Base-by-base conservation (phyloP, 2,797 vertebrate species). In the Anguilla anguilla region DNA sequence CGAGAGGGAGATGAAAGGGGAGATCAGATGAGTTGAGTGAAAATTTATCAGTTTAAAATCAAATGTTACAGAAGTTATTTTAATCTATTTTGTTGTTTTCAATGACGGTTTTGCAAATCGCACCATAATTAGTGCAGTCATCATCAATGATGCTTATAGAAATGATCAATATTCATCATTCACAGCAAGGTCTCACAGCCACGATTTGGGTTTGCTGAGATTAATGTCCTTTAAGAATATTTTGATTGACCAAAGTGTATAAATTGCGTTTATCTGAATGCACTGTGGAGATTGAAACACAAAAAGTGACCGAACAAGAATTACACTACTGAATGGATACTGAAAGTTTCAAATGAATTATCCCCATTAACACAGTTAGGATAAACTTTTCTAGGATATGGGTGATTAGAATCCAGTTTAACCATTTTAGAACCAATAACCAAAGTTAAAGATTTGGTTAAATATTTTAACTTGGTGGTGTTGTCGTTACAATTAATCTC, bases 291-390 rank as follows among this genome's bases (percentile, higher is more conserved):
- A 6, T 19, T 15, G 72, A 13, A 77, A 11, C 31, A 39, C 72
- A 17, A 39, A 15, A 69, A 2, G 9, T 77, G 10, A 77, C 13
- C 31, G 31, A 17, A 17, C 13, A 35, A 17, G 72, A 39, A 35
- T 35, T 39, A 17, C 28, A 77, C 35, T 39, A 39, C 35, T 13
- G 11, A 39, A 77, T 35, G 10, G 35, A 35, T 39, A 39, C 72
- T 77, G 72, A 77, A 77, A 77, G 72, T 39, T 77, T 77, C 35
- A 77, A 17, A 11, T 77, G n/a, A 69, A 69, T 28, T 69, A 28
- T 9, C 19, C 64, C 64, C 25, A 69, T 9, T 69, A 28, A 69
- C 7, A 28, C 7, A 6, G 22, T 35, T 72, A 72, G 10, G 3
- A 5, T 35, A 39, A 31, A 77, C 35, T 35, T 77, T 17, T 77